Percentiles rank a stretch among this genome's conserved stretches.
Evolutionary conservation across 2,113 vertebrate genomes (phyloP).

Genomic region (Sylvilagus bachmani): DNA sequence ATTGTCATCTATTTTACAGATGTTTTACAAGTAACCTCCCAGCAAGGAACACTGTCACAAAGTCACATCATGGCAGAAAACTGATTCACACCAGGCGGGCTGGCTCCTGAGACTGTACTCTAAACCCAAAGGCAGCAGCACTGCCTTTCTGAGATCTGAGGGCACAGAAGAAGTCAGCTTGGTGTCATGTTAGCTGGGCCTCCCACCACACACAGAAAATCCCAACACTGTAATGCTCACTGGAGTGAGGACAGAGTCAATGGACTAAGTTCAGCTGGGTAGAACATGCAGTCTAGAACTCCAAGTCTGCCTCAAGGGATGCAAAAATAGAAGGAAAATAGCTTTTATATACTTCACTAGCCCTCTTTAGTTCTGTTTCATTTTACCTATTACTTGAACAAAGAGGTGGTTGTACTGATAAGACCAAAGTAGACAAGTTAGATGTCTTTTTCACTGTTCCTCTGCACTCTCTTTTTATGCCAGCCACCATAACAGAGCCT

Average conservation of each 20-base stretch:
- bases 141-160: background rate
- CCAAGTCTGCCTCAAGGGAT: background rate
- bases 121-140: background rate
- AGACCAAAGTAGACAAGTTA: background rate
- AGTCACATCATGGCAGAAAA: background rate
- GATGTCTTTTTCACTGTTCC: background rate
- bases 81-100: background rate
- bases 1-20: background rate
- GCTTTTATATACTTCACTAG: background rate
- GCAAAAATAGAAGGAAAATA: background rate
- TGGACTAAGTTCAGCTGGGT: background rate
- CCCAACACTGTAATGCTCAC: background rate
- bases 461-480: background rate
- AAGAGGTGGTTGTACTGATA: background rate
- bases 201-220: background rate
- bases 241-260: background rate
- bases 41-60: background rate
- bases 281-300: accelerated
- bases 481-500: background rate
- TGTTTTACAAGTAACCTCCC: background rate
- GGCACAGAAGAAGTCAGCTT: background rate
- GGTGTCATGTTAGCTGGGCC: too few species aligned
- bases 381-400: conserved; percentile 18
- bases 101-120: background rate
- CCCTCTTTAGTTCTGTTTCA: background rate